These are phyloP conservation scores for Campodea augens DNA, from an alignment of 1,140 invertebrate species.

Conservation along the genomic window DNA sequence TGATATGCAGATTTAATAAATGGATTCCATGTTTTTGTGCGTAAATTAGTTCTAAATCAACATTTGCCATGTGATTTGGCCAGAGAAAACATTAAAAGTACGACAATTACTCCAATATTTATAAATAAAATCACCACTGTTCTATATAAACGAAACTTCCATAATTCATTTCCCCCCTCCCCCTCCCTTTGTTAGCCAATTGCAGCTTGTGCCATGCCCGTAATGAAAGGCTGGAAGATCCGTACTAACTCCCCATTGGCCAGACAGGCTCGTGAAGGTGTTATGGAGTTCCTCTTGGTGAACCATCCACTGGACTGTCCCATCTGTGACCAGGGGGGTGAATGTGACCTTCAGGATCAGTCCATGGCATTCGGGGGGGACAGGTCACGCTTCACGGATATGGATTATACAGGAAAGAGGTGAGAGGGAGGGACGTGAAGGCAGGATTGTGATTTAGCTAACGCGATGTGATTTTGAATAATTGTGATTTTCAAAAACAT, in stretches of 20 bases:
- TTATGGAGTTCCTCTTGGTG: conserved; percentile 97
- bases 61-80: too few species aligned
- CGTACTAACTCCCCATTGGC: conserved; percentile 96
- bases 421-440: too few species aligned
- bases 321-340: conserved; percentile 99
- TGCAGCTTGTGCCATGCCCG: conserved; percentile 99
- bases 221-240: conserved; percentile 94
- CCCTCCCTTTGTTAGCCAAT: conserved; percentile 58
- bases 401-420: conserved; percentile 81
- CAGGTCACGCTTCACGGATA: conserved; percentile 82
- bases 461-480: too few species aligned
- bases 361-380: conserved; percentile 99
- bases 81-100: too few species aligned
- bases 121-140: too few species aligned
- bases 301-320: conserved; percentile 99
- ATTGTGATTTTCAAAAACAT: too few species aligned
- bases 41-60: too few species aligned
- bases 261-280: conserved; percentile 83
- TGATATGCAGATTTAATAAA: too few species aligned
- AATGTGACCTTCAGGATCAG: conserved; percentile 98
- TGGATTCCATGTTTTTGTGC: too few species aligned
- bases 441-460: neutral
- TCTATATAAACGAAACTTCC: too few species aligned
- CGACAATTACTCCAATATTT: too few species aligned
- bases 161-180: too few species aligned